phyloP scores from a whole-genome alignment of 2,888 invertebrate genomes.

The Loripinus fragilis region DNA sequence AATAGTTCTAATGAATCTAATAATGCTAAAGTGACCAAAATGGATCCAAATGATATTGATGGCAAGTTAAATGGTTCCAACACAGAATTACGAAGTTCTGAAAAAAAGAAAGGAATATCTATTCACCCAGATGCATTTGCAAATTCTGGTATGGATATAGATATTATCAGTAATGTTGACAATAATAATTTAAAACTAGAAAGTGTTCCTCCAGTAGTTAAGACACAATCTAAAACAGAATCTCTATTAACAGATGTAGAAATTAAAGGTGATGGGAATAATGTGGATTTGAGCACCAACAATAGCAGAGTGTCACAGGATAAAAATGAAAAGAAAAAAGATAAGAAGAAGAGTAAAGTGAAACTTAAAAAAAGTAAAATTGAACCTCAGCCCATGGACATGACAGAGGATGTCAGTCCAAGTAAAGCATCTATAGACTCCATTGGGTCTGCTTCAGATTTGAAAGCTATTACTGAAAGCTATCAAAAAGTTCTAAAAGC shows the following conservation, averaged over 20 bases:
- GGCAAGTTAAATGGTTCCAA: not conserved
- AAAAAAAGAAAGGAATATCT: constrained; percentile 41
- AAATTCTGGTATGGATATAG: constrained; percentile 3
- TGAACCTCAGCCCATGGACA: constrained; percentile 45
- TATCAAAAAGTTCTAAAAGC: constrained; percentile 49
- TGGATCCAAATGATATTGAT: constrained; percentile 29
- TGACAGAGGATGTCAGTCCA: constrained; percentile 34
- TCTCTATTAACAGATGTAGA: not conserved
- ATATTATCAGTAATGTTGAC: constrained; percentile 4
- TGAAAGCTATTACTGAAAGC: constrained; percentile 58
- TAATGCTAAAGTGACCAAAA: constrained; percentile 28
- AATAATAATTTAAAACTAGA: not conserved
- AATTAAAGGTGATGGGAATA: not conserved
- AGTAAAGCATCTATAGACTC: constrained; percentile 50
- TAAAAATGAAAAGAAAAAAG: constrained; percentile 48
- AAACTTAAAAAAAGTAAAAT: constrained; percentile 21
- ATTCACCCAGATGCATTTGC: constrained; percentile 46
- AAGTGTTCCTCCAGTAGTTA: constrained; percentile 24
- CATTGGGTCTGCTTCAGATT: constrained; percentile 58
- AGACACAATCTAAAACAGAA: constrained; percentile 18
- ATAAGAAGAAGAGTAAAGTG: constrained; percentile 32
- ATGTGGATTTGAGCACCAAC: not conserved
- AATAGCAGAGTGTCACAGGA: constrained; percentile 6
- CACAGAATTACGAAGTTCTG: not conserved
- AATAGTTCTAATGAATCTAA: constrained; percentile 45